Evolutionary conservation across 2,113 vertebrate species (phyloP), one percentile per base, ranked within the genome.

Genomic region (Thamnaconus septentrionalis): DNA sequence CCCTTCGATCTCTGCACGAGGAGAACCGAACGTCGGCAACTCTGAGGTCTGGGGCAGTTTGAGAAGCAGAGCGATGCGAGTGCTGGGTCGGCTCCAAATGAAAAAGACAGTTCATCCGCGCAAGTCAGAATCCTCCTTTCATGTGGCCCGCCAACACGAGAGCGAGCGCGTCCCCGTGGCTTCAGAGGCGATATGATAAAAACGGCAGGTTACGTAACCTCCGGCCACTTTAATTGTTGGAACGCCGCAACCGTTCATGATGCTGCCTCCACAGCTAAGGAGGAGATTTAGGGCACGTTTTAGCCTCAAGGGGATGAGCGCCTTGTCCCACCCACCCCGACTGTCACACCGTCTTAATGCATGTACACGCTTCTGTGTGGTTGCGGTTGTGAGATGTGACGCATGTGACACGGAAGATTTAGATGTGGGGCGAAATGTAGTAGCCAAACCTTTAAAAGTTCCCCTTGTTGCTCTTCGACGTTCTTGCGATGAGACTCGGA

Each of bases 271-370:
- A 59, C 56, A 72, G 72, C 69, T 59, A 65, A 69, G 72, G 55
- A 0, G 52, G 46, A 53, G 79, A 92, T 88, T 78, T 82, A 83
- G 91, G 85, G 68, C 90, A 88, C 40, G 31, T 76, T 73, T 59
- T 76, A 69, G 89, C 89, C 85, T 79, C 0, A 71, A 74, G 87
- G 85, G 81, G 61, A 49, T 7, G 45, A 59, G 53, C 53, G 58
- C 59, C 56, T 8, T 44, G 50, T 49, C 31, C 43, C 47, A 8
- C 55, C 73, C 46, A 64, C 61, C 59, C 63, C 8, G 1, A 66
- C 79, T 83, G 79, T 80, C 74, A 75, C 48, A 75, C 66, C 11
- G 6, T 65, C 73, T 86, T 73, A 84, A 71, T 59, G 63, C 70
- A 65, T 58, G 62, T 43, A 40, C 71, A 69, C 31, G n/a, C 73